phyloP scores from a whole-genome alignment of 2,888 invertebrate genomes.

The Dryocosmus kuriphilus region DNA sequence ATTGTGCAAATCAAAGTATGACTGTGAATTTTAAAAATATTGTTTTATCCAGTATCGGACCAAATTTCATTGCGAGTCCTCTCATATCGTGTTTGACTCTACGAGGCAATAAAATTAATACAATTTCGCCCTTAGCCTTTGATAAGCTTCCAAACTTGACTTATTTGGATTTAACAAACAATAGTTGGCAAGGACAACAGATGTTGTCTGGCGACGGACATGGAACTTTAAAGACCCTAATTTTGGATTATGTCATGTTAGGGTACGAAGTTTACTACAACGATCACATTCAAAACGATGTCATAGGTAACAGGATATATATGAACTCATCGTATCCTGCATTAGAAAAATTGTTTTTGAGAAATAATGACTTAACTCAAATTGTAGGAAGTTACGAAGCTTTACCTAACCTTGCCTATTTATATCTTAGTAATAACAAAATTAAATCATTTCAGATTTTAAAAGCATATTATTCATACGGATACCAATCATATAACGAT shows the following conservation, averaged over 20 bases:
- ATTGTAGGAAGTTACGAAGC: not conserved
- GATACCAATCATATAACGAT: not conserved
- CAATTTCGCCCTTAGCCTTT: constrained; percentile 15
- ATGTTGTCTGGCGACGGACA: too few species aligned
- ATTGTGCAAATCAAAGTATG: not conserved
- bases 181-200: not conserved
- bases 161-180: constrained; percentile 41
- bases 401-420: not conserved
- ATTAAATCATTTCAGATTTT: not conserved
- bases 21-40: not conserved
- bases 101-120: constrained; percentile 9
- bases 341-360: not conserved
- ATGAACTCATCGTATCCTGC: not conserved
- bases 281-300: too few species aligned
- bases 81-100: not conserved
- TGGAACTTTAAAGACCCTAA: not conserved
- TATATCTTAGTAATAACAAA: not conserved
- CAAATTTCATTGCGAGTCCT: not conserved
- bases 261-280: too few species aligned
- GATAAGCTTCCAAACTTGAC: constrained; percentile 15
- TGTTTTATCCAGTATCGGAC: not conserved
- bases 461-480: too few species aligned
- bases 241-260: not conserved
- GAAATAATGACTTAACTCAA: not conserved
- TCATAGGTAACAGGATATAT: not conserved